A percentile compares a stretch with the other conserved stretches of the same genome.
phyloP scores from a whole-genome alignment of 2,113 vertebrate species.

The Cyphomyrus plagiostoma region DNA sequence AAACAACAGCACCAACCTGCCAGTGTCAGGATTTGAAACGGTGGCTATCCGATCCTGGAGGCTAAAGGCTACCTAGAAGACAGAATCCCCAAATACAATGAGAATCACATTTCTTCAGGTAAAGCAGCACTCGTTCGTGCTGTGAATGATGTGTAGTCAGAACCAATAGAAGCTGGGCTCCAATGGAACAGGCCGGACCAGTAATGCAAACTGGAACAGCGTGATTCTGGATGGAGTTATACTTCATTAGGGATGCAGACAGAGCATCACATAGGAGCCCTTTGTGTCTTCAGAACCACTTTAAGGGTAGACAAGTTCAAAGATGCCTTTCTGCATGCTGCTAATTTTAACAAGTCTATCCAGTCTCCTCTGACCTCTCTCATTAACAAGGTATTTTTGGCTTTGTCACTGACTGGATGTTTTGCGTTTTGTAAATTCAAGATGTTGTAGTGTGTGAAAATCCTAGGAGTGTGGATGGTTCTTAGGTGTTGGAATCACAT shows the following conservation, averaged over 20 bases:
- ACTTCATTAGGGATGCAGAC: neutral
- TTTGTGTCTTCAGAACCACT: neutral
- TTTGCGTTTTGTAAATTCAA: neutral
- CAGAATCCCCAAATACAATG: neutral
- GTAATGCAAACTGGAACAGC: neutral
- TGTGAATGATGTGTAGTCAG: neutral
- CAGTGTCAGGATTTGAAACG: neutral
- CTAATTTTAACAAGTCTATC: neutral
- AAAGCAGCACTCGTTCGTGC: neutral
- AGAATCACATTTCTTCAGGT: neutral
- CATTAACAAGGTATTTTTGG: neutral
- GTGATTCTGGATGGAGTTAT: neutral
- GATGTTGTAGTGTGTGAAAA: neutral
- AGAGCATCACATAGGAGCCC: neutral
- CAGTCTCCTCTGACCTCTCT: neutral
- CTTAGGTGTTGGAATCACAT: neutral
- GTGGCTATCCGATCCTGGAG: neutral
- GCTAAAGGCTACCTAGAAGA: neutral
- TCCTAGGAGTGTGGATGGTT: neutral
- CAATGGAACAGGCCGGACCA: neutral
- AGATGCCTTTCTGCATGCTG: neutral
- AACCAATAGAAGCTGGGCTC: neutral
- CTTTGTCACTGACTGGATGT: neutral
- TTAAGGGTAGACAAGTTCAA: neutral
- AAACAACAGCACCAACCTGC: neutral